Evolutionary conservation across 1,140 invertebrate genomes (phyloP).

Genomic region (Stegodyphus mimosarum): DNA sequence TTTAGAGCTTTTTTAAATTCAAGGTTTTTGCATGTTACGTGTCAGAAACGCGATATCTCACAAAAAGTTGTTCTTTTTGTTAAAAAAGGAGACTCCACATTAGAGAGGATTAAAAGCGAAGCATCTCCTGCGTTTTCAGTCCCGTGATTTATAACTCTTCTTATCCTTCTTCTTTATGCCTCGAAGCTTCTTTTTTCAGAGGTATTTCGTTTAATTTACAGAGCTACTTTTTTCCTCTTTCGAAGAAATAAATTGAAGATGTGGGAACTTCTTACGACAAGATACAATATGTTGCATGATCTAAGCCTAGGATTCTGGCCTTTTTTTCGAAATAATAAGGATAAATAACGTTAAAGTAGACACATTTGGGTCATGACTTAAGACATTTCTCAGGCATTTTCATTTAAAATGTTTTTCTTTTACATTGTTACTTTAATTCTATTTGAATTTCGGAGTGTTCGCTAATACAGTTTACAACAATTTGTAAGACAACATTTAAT

Average conservation of each 20-base stretch:
- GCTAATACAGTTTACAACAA: too few species aligned
- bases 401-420: too few species aligned
- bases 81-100: not conserved
- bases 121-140: not conserved
- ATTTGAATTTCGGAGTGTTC: too few species aligned
- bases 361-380: conserved; percentile 18
- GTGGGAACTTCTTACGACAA: not conserved
- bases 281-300: not conserved
- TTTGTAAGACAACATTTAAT: too few species aligned
- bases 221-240: not conserved
- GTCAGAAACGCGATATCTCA: too few species aligned
- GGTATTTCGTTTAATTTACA: conserved; percentile 22
- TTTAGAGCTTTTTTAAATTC: too few species aligned
- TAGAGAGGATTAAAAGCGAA: conserved; percentile 10
- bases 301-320: not conserved
- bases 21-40: too few species aligned
- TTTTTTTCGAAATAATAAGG: conserved; percentile 5
- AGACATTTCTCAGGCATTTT: not conserved
- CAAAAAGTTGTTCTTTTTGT: not conserved
- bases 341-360: conserved; percentile 8
- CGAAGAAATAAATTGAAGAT: conserved; percentile 13
- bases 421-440: too few species aligned
- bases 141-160: conserved; percentile 18
- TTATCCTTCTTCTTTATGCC: conserved; percentile 15
- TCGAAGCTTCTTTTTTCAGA: conserved; percentile 4